Evolutionary conservation across 2,797 vertebrate genomes (phyloP).

Genomic region (Acridotheres tristis): DNA sequence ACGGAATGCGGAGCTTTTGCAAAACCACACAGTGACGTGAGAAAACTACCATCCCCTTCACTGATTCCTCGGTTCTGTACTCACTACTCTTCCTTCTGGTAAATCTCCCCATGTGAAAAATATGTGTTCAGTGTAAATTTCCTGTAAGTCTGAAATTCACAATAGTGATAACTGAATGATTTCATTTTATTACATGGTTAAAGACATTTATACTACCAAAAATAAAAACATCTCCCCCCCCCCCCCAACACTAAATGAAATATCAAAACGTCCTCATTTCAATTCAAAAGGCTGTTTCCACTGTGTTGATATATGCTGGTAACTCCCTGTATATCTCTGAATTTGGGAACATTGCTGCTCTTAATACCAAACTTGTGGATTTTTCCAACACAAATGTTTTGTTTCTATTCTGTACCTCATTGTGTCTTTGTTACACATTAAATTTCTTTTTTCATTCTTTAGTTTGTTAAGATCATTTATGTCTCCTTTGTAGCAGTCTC

Average conservation of each 20-base stretch:
- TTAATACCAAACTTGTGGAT: neutral
- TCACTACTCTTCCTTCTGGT: neutral
- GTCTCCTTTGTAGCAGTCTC: constrained; percentile 6
- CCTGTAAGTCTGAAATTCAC: neutral
- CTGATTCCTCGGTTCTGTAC: neutral
- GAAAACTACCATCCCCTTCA: neutral
- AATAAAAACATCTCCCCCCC: neutral
- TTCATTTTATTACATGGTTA: neutral
- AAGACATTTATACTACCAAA: neutral
- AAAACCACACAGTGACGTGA: neutral
- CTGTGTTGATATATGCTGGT: neutral
- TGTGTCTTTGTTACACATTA: neutral
- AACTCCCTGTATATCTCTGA: neutral
- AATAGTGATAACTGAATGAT: neutral
- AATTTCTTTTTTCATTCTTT: neutral
- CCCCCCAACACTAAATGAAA: neutral
- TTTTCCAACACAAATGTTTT: neutral
- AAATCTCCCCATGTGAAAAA: neutral
- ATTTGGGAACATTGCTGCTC: neutral
- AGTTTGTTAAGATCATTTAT: neutral
- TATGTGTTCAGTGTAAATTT: neutral
- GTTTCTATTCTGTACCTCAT: neutral
- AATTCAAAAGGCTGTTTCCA: neutral
- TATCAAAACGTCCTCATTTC: neutral
- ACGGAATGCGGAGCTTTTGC: neutral